Conservation (phyloP, 1,140 invertebrate species). For the Penaeus vannamei region DNA sequence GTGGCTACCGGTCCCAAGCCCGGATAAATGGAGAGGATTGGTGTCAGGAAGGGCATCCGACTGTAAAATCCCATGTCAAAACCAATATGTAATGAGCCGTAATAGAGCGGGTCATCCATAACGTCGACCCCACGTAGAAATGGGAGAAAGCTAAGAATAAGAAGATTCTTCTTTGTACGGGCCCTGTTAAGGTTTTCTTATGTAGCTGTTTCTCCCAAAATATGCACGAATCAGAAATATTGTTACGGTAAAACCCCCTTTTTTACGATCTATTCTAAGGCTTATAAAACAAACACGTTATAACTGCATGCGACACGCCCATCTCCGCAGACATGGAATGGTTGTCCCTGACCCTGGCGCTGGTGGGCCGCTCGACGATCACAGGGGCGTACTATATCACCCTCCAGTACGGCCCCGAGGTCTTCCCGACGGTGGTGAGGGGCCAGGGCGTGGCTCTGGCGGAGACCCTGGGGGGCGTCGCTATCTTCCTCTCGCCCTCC, state of each 20-base stretch:
- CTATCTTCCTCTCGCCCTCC: slow-evolving; percentile 66
- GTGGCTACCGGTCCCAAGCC: too few species aligned
- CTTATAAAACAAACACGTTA: background rate
- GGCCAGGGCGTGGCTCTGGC: slow-evolving; percentile 67
- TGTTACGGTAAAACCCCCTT: too few species aligned
- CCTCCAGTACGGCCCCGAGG: slow-evolving; percentile 88
- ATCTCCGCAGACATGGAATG: slow-evolving; percentile 31
- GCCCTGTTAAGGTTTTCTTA: too few species aligned
- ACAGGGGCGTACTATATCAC: slow-evolving; percentile 93
- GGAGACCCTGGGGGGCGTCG: slow-evolving; percentile 66
- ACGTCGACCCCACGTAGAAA: too few species aligned
- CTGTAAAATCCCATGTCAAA: too few species aligned
- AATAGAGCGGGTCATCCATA: too few species aligned
- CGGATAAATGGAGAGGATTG: too few species aligned
- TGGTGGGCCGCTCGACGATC: slow-evolving; percentile 85
- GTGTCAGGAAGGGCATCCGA: too few species aligned
- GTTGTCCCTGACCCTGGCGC: slow-evolving; percentile 74
- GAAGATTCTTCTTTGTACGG: too few species aligned
- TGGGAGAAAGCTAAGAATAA: too few species aligned
- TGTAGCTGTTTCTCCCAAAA: background rate
- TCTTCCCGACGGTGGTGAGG: slow-evolving; percentile 86
- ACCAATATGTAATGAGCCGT: too few species aligned
- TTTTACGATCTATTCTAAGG: too few species aligned
- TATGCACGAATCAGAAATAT: background rate
- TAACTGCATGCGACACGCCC: background rate